Conservation (phyloP, 2,888 invertebrate genomes). For the Limnephilus marmoratus region DNA sequence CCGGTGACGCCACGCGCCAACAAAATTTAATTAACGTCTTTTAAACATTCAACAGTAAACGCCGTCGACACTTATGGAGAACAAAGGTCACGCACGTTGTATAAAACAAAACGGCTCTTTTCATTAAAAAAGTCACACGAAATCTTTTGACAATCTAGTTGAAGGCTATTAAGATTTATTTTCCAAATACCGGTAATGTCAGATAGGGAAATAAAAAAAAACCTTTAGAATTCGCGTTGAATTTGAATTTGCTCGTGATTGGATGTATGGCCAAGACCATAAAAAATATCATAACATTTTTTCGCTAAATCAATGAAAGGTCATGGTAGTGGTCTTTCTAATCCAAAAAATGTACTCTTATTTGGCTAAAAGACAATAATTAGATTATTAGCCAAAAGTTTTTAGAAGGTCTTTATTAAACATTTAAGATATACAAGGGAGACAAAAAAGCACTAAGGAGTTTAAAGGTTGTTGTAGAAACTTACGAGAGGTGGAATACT, state of each 20-base stretch:
- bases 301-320: neutral
- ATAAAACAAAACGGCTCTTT: neutral
- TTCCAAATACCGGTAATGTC: neutral
- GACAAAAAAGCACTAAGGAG: neutral
- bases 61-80: neutral
- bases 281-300: neutral
- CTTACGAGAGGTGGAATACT: neutral
- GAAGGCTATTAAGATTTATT: neutral
- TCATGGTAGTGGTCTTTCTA: neutral
- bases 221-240: neutral
- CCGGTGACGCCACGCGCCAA: neutral
- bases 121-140: neutral
- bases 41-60: constrained; percentile 2
- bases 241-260: neutral
- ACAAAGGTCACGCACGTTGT: neutral
- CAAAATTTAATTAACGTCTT: neutral
- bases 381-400: neutral
- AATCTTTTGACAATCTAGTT: neutral
- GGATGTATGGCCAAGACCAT: neutral
- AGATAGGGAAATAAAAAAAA: neutral
- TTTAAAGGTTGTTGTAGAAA: neutral
- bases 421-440: neutral
- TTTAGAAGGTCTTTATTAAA: neutral
- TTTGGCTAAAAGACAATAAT: neutral
- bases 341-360: neutral